These are phyloP conservation scores for Ectemnius cavifrons DNA, from an alignment of 2,888 invertebrate species.

Conservation along the genomic window DNA sequence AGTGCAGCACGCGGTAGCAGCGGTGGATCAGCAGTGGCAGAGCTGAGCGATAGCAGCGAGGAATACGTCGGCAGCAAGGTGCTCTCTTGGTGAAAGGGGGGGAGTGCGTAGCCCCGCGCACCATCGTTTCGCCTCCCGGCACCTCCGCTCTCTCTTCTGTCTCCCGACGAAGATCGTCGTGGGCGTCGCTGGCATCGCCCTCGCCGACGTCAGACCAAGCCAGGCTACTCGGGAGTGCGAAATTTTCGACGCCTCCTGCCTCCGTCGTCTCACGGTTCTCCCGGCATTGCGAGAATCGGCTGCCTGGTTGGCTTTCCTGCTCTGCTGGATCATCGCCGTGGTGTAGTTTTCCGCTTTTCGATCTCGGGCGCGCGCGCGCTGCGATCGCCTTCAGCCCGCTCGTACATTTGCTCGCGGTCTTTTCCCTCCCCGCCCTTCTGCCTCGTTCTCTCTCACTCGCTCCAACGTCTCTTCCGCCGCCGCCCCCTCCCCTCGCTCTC, in stretches of 20 bases:
- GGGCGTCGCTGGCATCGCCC: constrained; percentile 45
- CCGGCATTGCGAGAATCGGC: neutral
- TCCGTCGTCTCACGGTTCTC: constrained; percentile 1
- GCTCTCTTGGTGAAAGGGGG: neutral
- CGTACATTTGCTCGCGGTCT: constrained; percentile 20
- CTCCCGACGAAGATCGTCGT: constrained; percentile 36
- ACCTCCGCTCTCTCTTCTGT: neutral
- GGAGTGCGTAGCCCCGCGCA: constrained; percentile 6
- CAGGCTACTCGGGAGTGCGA: constrained; percentile 31
- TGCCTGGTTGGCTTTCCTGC: constrained; percentile 4
- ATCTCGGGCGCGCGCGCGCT: constrained; percentile 44
- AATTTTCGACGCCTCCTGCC: constrained; percentile 13
- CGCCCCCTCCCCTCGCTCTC: neutral
- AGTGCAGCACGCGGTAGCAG: too few relatives aligned
- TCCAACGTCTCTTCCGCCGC: constrained; percentile 3
- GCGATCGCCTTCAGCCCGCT: constrained; percentile 25
- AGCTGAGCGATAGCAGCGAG: constrained; percentile 33
- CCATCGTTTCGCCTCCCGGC: constrained; percentile 23
- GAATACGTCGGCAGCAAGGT: constrained; percentile 22
- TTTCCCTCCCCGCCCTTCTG: constrained; percentile 6
- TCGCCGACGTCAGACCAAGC: constrained; percentile 37
- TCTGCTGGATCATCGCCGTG: neutral
- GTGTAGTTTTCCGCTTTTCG: constrained; percentile 42
- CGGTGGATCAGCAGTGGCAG: too few relatives aligned
- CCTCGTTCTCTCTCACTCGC: constrained; percentile 16